These are phyloP conservation scores for Cichladusa arquata DNA, from an alignment of 2,113 vertebrate species.

Conservation along the genomic window DNA sequence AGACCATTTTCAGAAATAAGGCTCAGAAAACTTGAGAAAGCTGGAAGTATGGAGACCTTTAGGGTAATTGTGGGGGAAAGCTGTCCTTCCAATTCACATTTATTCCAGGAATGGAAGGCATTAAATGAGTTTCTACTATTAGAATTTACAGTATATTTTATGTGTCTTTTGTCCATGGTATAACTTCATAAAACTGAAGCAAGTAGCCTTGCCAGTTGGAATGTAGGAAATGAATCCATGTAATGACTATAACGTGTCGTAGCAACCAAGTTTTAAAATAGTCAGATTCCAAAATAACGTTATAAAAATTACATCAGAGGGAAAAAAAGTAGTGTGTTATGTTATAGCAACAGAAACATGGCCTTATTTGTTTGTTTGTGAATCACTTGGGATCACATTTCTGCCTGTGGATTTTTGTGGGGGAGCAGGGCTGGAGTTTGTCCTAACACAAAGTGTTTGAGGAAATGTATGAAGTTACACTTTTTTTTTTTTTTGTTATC, in stretches of 20 bases:
- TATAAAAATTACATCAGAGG: slow-evolving; percentile 27
- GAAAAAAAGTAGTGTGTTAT: not conserved
- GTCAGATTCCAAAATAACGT: slow-evolving; percentile 24
- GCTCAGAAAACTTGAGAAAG: not conserved
- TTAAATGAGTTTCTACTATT: not conserved
- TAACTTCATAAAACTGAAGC: slow-evolving; percentile 26
- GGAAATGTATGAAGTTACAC: not conserved
- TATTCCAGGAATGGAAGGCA: not conserved
- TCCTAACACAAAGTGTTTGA: not conserved
- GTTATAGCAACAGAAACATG: slow-evolving; percentile 1
- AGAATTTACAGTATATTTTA: not conserved
- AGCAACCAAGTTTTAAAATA: slow-evolving; percentile 48
- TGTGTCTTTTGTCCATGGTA: slow-evolving; percentile 8
- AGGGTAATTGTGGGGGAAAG: not conserved
- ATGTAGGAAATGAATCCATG: slow-evolving; percentile 16
- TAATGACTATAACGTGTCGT: not conserved
- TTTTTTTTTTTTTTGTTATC: not conserved
- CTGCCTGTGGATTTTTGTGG: not conserved
- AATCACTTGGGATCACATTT: not conserved
- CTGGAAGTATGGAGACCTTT: not conserved
- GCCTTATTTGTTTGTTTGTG: not conserved
- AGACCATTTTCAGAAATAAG: not conserved
- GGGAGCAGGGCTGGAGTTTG: not conserved
- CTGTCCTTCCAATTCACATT: not conserved
- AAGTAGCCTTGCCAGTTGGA: slow-evolving; percentile 27